These are phyloP conservation scores for Takifugu ocellatus DNA, from an alignment of 2,797 vertebrate genomes.

Conservation along the genomic window DNA sequence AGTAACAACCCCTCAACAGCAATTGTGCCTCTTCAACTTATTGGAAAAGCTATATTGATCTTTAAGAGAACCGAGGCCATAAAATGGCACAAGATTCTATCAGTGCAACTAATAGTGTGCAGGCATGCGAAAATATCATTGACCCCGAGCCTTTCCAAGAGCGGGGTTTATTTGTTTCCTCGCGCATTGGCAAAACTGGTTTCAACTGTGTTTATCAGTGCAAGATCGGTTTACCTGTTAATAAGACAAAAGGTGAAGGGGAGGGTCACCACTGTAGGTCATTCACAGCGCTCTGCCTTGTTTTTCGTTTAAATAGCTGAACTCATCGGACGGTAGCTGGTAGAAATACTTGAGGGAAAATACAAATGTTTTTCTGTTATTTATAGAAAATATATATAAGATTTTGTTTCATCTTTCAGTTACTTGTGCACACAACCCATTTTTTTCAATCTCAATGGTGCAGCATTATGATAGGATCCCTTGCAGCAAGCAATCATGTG, in stretches of 20 bases:
- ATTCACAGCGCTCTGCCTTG: neutral
- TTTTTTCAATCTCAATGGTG: neutral
- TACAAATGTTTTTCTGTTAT: too few relatives aligned
- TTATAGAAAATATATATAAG: neutral
- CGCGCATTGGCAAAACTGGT: too few relatives aligned
- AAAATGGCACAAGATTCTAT: conserved; percentile 35
- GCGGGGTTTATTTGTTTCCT: conserved; percentile 1
- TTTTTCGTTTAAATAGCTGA: too few relatives aligned
- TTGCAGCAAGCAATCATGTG: conserved; percentile 30
- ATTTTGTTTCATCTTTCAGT: neutral
- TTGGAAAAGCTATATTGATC: conserved; percentile 41
- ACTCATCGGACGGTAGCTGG: too few relatives aligned
- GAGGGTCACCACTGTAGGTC: neutral
- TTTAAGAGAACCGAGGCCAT: conserved; percentile 17
- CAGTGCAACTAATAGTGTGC: conserved; percentile 44
- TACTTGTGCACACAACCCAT: neutral
- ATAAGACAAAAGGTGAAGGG: neutral
- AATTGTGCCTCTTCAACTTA: conserved; percentile 26
- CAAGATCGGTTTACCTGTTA: neutral
- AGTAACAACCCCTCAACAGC: conserved; percentile 38
- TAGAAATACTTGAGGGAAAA: too few relatives aligned
- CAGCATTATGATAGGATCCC: conserved; percentile 12
- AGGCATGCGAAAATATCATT: conserved; percentile 32
- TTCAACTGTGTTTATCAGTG: neutral
- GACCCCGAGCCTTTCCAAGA: conserved; percentile 21